These are phyloP conservation scores for Panurus biarmicus DNA, from an alignment of 2,113 vertebrate genomes.

Conservation along the genomic window DNA sequence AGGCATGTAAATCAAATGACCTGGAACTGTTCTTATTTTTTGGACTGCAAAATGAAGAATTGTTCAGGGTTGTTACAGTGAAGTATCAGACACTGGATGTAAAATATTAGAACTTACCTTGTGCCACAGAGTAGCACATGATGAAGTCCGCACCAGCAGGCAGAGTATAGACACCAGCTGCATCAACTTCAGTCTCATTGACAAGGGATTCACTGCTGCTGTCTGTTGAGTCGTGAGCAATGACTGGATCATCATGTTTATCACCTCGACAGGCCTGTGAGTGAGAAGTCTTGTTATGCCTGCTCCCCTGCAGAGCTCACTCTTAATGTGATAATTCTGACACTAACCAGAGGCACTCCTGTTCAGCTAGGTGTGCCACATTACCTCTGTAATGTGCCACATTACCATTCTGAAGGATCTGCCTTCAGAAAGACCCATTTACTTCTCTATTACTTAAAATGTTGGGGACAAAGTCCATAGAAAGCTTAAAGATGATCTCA, in stretches of 20 bases:
- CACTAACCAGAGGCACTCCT: not conserved
- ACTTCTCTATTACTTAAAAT: not conserved
- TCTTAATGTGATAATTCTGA: not conserved
- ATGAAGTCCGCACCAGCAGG: conserved; percentile 93
- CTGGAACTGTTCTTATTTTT: not conserved
- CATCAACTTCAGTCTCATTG: conserved; percentile 80
- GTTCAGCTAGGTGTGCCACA: not conserved
- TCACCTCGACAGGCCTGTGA: conserved; percentile 87
- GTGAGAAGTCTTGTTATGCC: not conserved
- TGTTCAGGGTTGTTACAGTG: not conserved
- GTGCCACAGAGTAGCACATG: conserved; percentile 97
- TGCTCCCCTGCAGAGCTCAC: not conserved
- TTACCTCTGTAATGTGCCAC: not conserved
- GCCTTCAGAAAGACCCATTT: not conserved
- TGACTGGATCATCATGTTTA: conserved; percentile 80
- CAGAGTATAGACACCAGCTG: conserved; percentile 77
- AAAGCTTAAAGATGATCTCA: not conserved
- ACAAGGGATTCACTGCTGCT: not conserved
- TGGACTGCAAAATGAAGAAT: not conserved
- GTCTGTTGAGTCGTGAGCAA: conserved; percentile 72
- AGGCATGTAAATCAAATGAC: not conserved
- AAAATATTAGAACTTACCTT: conserved; percentile 71
- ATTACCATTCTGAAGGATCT: not conserved
- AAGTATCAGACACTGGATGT: not conserved
- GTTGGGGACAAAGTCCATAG: not conserved